Base-by-base conservation (phyloP, 2,888 invertebrate genomes). In the Drosophila nr. medialis region DNA sequence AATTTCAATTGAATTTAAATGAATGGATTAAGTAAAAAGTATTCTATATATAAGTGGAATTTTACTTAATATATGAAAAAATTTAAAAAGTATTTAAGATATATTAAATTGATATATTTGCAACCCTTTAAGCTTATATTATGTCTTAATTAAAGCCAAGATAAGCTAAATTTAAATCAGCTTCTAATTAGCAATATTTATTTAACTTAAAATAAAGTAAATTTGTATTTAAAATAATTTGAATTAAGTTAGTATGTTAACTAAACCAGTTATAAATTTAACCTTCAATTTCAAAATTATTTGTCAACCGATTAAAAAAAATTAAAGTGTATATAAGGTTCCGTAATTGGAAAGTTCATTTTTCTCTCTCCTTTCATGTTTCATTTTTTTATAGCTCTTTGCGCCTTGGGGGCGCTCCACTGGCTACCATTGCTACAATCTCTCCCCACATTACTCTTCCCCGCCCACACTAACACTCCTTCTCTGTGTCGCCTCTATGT, bases 341-440 rank as follows among this genome's bases (percentile, higher is more conserved):
- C 72, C 59, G 8, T 11, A 13, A 21, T 15, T 13, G 0, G n/a
- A 11, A 6, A 30, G 24, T 29, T 7, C 5, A 15, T n/a, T 59
- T 42, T 40, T 50, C n/a, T 13, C 27, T 58, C 27, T 51, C 38
- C 55, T 77, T 78, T 78, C 71, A 66, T 78, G 67, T 74, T 75
- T 71, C 55, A 73, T 77, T 69, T 75, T 65, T 68, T 75, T 78
- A 78, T 75, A 61, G 67, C 68, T 62, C 50, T 24, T 15, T 65
- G 64, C 40, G 79, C 72, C 72, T 71, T 51, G 61, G 68, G 73
- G 78, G 55, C 58, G 60, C 68, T 61, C 60, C 56, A 54, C 63
- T 53, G 51, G 70, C 42, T 48, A 8, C 30, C 61, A 30, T 18
- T 34, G 24, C 40, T 24, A 32, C 38, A 42, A 29, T 40, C n/a